These are phyloP conservation scores for Clunio marinus DNA, from an alignment of 2,888 invertebrate species.

Conservation along the genomic window DNA sequence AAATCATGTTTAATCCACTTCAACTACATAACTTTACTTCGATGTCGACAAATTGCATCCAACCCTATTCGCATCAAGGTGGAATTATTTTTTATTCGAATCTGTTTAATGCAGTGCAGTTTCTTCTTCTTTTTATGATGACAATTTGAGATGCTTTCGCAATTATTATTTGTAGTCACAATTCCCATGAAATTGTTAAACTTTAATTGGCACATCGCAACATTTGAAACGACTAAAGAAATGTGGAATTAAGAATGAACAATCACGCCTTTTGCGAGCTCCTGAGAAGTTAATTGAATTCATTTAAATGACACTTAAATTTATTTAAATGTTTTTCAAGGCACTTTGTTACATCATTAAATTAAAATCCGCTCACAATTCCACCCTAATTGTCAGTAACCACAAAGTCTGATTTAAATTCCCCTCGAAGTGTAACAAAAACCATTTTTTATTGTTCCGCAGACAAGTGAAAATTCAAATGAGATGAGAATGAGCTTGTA, in stretches of 20 bases:
- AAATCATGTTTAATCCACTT: conserved; percentile 9
- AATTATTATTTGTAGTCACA: neutral
- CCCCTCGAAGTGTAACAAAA: neutral
- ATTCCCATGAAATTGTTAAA: neutral
- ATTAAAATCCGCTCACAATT: conserved; percentile 34
- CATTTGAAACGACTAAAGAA: no score
- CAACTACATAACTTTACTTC: conserved; percentile 20
- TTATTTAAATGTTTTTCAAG: conserved; percentile 3
- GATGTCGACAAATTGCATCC: conserved; percentile 34
- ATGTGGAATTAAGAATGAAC: no score
- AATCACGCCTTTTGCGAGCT: neutral
- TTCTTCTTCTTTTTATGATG: conserved; percentile 16
- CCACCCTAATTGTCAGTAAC: conserved; percentile 21
- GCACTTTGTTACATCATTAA: neutral
- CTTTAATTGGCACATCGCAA: no score
- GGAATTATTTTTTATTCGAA: conserved; percentile 4
- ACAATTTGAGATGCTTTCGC: neutral
- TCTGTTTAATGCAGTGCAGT: neutral
- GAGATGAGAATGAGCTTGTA: neutral
- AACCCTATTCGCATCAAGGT: conserved; percentile 37
- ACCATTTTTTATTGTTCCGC: conserved; percentile 8
- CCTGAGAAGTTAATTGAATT: conserved; percentile 10
- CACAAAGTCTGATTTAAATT: conserved; percentile 10
- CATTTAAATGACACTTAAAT: neutral
- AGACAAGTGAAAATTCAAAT: neutral